Conservation (phyloP, 2,797 vertebrate genomes). For the Coilia nasus region DNA sequence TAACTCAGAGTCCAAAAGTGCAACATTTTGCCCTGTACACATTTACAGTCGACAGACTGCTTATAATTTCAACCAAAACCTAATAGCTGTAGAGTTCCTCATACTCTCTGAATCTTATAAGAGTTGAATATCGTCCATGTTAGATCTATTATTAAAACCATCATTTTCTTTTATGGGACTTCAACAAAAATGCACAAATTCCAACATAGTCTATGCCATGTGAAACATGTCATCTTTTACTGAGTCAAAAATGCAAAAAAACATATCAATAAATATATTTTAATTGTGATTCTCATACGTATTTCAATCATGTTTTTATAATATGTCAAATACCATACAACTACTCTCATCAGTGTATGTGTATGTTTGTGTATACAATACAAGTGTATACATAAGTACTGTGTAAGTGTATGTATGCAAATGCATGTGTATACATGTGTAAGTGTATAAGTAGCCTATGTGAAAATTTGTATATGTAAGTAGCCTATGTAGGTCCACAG, state of each 20-base stretch:
- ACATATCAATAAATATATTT: background rate
- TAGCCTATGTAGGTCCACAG: no score
- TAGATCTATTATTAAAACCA: background rate
- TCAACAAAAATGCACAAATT: background rate
- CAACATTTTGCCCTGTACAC: background rate
- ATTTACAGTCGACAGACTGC: no score
- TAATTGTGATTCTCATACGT: background rate
- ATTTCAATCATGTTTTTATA: background rate
- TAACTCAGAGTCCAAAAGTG: background rate
- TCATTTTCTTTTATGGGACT: background rate
- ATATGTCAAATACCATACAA: background rate
- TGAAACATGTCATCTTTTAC: background rate
- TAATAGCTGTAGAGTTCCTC: background rate
- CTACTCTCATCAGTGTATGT: background rate
- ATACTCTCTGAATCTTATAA: background rate
- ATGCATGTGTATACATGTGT: no score
- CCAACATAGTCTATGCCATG: background rate
- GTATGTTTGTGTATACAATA: no score
- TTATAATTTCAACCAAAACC: no score
- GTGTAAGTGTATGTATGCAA: no score
- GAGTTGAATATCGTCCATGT: background rate
- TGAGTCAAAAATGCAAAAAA: background rate
- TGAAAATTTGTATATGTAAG: no score
- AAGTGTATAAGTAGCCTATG: no score
- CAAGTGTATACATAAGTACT: no score